phyloP scores from a whole-genome alignment of 2,888 invertebrate genomes.

The Eupithecia subfuscata region DNA sequence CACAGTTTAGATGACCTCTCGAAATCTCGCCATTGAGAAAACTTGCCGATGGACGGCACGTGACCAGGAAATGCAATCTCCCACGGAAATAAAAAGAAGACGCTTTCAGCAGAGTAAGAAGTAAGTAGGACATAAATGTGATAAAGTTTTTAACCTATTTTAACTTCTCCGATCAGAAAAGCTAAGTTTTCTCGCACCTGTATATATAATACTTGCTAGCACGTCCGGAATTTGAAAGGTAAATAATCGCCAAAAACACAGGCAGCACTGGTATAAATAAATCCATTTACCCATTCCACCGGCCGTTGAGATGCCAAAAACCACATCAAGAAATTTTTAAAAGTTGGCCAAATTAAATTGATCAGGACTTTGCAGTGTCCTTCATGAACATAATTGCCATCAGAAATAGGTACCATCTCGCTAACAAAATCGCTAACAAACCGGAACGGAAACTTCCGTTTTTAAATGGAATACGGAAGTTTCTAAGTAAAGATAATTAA shows the following conservation, averaged over 20 bases:
- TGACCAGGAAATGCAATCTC: conserved; percentile 12
- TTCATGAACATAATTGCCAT: background rate
- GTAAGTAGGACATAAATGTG: background rate
- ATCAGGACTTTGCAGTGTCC: background rate
- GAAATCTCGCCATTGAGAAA: conserved; percentile 37
- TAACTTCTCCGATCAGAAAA: background rate
- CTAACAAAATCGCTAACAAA: too few relatives aligned
- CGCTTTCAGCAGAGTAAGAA: background rate
- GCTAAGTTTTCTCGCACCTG: background rate
- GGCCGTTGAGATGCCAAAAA: background rate
- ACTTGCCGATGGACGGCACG: background rate
- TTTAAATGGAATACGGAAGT: too few relatives aligned
- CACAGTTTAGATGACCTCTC: conserved; percentile 36
- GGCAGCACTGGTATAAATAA: background rate
- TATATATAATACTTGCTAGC: background rate
- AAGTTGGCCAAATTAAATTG: background rate
- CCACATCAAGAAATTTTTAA: background rate
- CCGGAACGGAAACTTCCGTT: too few relatives aligned
- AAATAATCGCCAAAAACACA: background rate
- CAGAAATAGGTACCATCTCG: too few relatives aligned
- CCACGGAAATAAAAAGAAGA: background rate
- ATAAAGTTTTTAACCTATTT: background rate
- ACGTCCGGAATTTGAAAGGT: background rate
- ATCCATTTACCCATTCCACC: background rate
- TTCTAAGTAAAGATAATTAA: too few relatives aligned